phyloP scores from a whole-genome alignment of 1,140 invertebrate species.

The Campodea augens region DNA sequence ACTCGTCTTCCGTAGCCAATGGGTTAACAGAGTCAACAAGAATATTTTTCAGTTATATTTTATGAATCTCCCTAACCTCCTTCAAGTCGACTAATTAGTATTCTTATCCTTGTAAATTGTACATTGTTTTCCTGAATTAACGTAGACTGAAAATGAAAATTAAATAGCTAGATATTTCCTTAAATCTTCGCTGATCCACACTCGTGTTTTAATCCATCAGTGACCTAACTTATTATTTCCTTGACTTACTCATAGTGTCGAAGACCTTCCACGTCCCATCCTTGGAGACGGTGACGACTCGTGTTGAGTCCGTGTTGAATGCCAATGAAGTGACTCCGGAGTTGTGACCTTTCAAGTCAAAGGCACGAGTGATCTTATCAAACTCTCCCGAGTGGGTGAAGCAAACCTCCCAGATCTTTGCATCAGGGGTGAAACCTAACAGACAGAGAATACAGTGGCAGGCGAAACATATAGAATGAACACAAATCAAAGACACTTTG shows the following conservation, averaged over 20 bases:
- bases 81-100: too few relatives aligned
- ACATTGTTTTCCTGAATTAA: too few relatives aligned
- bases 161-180: too few relatives aligned
- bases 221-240: background rate
- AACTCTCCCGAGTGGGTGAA: constrained; percentile 57
- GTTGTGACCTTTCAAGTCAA: constrained; percentile 60
- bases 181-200: background rate
- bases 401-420: constrained; percentile 63
- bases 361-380: constrained; percentile 50
- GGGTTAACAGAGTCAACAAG: too few relatives aligned
- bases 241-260: constrained; percentile 54
- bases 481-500: too few relatives aligned
- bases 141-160: too few relatives aligned
- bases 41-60: too few relatives aligned
- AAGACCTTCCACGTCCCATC: constrained; percentile 72
- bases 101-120: too few relatives aligned
- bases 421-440: constrained; percentile 71
- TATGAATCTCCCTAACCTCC: too few relatives aligned
- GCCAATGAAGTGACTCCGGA: constrained; percentile 60
- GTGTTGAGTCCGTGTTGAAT: constrained; percentile 58
- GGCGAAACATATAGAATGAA: too few relatives aligned
- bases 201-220: background rate
- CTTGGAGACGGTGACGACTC: constrained; percentile 66
- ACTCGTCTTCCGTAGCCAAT: too few relatives aligned
- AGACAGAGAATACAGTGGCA: too few relatives aligned